A percentile compares a stretch with the other conserved stretches of the same genome.
Evolutionary conservation across 2,797 vertebrate species (phyloP).

Genomic region (Furcifer pardalis): DNA sequence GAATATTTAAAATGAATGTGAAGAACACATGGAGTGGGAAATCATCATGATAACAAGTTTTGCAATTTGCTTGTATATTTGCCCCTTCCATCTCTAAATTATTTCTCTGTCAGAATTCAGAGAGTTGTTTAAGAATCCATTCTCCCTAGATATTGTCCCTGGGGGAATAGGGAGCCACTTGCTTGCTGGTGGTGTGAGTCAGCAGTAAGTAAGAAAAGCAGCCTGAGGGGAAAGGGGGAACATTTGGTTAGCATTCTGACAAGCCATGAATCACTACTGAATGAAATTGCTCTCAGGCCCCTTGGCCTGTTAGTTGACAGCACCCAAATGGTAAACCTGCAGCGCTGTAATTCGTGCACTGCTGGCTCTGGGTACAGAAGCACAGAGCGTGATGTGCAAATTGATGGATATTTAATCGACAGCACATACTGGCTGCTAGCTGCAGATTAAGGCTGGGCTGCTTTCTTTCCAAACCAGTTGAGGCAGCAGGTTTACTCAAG

Average conservation of each 20-base stretch:
- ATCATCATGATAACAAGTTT: not conserved
- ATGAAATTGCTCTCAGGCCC: conserved; percentile 67
- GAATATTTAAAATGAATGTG: not conserved
- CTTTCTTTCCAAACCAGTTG: not conserved
- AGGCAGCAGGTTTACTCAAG: not conserved
- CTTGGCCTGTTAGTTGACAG: conserved; percentile 55
- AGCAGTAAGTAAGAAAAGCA: conserved; percentile 60
- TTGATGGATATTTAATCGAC: conserved; percentile 23
- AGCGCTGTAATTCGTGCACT: conserved; percentile 38
- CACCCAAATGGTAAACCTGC: conserved; percentile 60
- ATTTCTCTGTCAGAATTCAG: conserved; percentile 1
- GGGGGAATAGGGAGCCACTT: not conserved
- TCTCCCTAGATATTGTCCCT: conserved; percentile 1
- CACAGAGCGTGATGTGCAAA: conserved; percentile 6
- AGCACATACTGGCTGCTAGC: not conserved
- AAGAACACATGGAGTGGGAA: not conserved
- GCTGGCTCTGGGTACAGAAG: not conserved
- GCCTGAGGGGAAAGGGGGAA: conserved; percentile 68
- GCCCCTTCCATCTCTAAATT: not conserved
- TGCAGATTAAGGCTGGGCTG: not conserved
- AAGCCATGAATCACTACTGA: conserved; percentile 75
- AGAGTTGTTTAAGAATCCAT: conserved; percentile 12
- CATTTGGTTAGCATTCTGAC: conserved; percentile 73
- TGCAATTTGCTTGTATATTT: not conserved
- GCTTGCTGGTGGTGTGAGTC: conserved; percentile 60